Conservation (phyloP, 2,888 invertebrate genomes). For the Coremacera marginata region DNA sequence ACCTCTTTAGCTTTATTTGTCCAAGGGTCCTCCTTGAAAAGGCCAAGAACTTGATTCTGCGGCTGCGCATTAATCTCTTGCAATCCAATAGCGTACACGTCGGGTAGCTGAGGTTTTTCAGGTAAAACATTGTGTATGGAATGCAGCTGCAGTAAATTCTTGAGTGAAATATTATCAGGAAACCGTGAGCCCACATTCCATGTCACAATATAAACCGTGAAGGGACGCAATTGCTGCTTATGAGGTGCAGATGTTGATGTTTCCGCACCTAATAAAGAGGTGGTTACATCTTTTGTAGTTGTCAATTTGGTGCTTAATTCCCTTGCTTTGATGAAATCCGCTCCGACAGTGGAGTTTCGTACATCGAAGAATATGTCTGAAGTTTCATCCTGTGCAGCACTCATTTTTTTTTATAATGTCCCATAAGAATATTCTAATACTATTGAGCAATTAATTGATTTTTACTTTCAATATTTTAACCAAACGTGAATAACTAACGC, state of each 20-base stretch:
- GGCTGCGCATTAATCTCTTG: constrained; percentile 93
- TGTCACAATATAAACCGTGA: constrained; percentile 84
- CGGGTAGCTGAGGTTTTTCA: constrained; percentile 73
- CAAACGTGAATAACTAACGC: not conserved
- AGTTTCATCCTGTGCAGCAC: not conserved
- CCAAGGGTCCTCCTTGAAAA: constrained; percentile 89
- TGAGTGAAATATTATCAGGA: constrained; percentile 80
- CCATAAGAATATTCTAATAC: not conserved
- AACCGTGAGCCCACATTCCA: constrained; percentile 91
- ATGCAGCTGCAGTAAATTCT: constrained; percentile 78
- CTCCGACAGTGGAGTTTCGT: not conserved
- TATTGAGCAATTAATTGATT: not conserved
- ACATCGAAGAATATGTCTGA: not conserved
- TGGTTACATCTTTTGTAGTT: not conserved
- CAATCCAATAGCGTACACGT: constrained; percentile 87
- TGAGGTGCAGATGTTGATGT: not conserved
- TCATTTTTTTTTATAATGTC: not conserved
- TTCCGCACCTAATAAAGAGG: too few species aligned
- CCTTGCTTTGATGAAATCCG: not conserved
- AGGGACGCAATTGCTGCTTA: constrained; percentile 53
- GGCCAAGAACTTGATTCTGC: constrained; percentile 84
- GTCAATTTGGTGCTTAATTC: not conserved
- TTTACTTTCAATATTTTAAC: not conserved
- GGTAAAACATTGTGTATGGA: constrained; percentile 70
- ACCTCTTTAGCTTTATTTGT: constrained; percentile 80